These are phyloP conservation scores for Yponomeuta cagnagella DNA, from an alignment of 2,888 invertebrate genomes.

Conservation along the genomic window DNA sequence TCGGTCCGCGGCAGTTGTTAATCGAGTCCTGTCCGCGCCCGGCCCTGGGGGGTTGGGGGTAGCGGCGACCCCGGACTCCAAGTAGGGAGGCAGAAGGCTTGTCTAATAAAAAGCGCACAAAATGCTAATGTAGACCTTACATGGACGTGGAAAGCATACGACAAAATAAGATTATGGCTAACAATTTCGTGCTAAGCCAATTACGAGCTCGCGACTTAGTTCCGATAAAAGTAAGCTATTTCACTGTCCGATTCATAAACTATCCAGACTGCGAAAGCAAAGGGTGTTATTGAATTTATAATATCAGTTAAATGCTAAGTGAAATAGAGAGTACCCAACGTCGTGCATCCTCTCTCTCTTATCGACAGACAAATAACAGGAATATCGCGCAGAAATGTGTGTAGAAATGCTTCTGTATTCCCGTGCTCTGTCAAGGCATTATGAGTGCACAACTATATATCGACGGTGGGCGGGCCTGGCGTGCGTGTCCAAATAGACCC, in stretches of 20 bases:
- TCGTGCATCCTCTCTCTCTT: too few species aligned
- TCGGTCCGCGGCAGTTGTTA: conserved; percentile 7
- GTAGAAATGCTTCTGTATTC: not conserved
- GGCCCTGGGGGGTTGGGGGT: not conserved
- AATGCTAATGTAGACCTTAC: not conserved
- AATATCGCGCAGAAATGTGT: not conserved
- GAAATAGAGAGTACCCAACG: too few species aligned
- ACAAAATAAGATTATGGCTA: not conserved
- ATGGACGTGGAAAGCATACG: not conserved
- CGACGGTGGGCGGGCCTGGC: not conserved
- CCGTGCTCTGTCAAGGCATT: not conserved
- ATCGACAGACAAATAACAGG: too few species aligned
- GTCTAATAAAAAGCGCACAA: not conserved
- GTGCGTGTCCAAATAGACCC: not conserved
- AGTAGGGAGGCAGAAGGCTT: not conserved
- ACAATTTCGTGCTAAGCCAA: too few species aligned
- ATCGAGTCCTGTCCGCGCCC: conserved; percentile 1
- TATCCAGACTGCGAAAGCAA: too few species aligned
- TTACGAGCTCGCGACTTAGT: too few species aligned
- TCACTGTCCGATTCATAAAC: too few species aligned
- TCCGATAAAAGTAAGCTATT: too few species aligned
- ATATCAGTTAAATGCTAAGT: too few species aligned
- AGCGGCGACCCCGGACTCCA: not conserved
- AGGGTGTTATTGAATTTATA: too few species aligned
- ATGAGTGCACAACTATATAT: not conserved